Evolutionary conservation across 1,140 invertebrate genomes (phyloP).

Genomic region (Anoplolepis gracilipes): DNA sequence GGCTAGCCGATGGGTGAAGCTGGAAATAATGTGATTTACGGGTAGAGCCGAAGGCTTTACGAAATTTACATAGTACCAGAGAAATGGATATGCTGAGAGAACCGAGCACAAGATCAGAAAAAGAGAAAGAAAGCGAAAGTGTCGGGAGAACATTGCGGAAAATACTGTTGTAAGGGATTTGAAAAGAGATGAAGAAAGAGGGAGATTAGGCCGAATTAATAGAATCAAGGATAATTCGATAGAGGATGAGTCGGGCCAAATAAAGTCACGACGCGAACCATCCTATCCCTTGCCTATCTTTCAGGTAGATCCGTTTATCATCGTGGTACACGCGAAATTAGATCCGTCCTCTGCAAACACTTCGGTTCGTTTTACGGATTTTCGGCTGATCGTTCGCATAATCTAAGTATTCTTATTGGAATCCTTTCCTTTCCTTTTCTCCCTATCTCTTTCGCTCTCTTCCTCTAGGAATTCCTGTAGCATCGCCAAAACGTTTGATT

Average conservation of each 20-base stretch:
- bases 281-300: constrained; percentile 22
- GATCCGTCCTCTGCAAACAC: constrained; percentile 70
- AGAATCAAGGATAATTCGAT: constrained; percentile 66
- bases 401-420: constrained; percentile 16
- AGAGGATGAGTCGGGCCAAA: constrained; percentile 27
- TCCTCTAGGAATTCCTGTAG: not conserved
- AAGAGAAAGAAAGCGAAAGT: not conserved
- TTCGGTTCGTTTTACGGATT: constrained; percentile 66
- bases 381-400: constrained; percentile 33
- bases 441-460: not conserved
- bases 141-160: not conserved
- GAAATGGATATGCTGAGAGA: constrained; percentile 16
- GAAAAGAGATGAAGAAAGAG: not conserved
- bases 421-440: not conserved
- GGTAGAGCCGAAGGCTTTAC: constrained; percentile 74
- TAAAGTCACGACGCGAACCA: not conserved
- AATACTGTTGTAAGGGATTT: not conserved
- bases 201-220: constrained; percentile 49
- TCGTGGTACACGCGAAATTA: constrained; percentile 67
- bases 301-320: constrained; percentile 66
- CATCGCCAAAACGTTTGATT: not conserved
- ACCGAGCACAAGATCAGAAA: not conserved
- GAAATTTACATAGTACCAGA: constrained; percentile 76
- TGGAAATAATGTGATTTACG: constrained; percentile 80
- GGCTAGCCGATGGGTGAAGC: constrained; percentile 48